Percentiles rank a stretch among this genome's conserved stretches.
Evolutionary conservation across 2,113 vertebrate genomes (phyloP).

Genomic region (Pluvialis apricaria): DNA sequence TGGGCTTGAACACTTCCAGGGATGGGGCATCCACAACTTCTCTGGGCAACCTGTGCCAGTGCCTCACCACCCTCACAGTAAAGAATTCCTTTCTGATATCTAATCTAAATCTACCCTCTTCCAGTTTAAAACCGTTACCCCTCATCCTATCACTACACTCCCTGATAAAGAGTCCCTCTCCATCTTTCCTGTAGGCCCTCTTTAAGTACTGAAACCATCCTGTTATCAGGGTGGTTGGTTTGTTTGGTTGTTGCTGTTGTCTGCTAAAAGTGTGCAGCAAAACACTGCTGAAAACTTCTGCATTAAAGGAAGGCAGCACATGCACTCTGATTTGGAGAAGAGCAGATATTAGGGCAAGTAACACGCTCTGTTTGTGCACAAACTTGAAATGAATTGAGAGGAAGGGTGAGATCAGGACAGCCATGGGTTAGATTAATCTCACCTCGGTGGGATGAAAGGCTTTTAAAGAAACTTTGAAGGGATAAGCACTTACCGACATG

Average conservation of each 20-base stretch:
- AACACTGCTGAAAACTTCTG: background rate
- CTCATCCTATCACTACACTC: background rate
- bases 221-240: accelerated
- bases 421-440: background rate
- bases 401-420: conserved; percentile 4
- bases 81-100: background rate
- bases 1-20: too few relatives aligned
- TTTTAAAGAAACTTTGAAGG: conserved; percentile 33
- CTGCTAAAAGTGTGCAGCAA: background rate
- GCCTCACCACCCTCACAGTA: accelerated
- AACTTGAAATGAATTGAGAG: background rate
- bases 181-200: background rate
- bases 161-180: background rate
- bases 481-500: background rate
- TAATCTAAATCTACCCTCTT: background rate
- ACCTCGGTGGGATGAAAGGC: background rate
- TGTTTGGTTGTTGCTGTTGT: background rate
- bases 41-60: background rate
- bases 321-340: background rate
- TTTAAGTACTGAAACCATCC: background rate
- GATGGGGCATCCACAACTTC: background rate
- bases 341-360: background rate
- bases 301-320: background rate
- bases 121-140: background rate
- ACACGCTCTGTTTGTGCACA: background rate